phyloP scores from a whole-genome alignment of 2,113 vertebrate species.

The Zosterops borbonicus region DNA sequence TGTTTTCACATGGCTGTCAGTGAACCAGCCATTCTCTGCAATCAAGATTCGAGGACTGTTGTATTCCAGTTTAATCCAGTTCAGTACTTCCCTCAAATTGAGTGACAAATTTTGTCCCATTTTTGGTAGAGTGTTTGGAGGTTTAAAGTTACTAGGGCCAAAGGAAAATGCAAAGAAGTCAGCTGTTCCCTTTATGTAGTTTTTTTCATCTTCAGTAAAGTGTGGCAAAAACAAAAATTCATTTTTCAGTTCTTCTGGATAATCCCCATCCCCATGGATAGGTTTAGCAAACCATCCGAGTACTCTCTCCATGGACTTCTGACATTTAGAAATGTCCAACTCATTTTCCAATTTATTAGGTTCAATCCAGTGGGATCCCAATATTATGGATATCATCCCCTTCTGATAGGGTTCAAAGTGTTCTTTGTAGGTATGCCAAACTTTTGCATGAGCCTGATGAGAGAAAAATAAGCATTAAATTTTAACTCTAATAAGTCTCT shows the following conservation, averaged over 20 bases:
- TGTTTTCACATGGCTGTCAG: constrained; percentile 80
- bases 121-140: constrained; percentile 69
- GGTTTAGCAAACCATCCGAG: constrained; percentile 94
- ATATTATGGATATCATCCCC: constrained; percentile 86
- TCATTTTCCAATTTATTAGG: constrained; percentile 76
- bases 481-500: neutral
- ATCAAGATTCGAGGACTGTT: constrained; percentile 83
- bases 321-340: constrained; percentile 78
- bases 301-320: constrained; percentile 85
- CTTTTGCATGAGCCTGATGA: constrained; percentile 88
- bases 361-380: constrained; percentile 95
- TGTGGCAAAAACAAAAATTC: constrained; percentile 74
- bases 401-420: constrained; percentile 82
- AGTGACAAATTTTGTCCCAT: constrained; percentile 83
- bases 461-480: constrained; percentile 25
- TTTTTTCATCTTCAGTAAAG: constrained; percentile 82
- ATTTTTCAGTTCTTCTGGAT: constrained; percentile 82
- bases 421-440: constrained; percentile 87
- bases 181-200: constrained; percentile 82
- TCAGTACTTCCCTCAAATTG: constrained; percentile 82
- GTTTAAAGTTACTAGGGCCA: constrained; percentile 89
- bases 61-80: constrained; percentile 92
- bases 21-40: constrained; percentile 93
- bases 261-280: constrained; percentile 87
- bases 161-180: constrained; percentile 97